Evolutionary conservation across 1,140 invertebrate species (phyloP).

Genomic region (Nixonia krombeini): DNA sequence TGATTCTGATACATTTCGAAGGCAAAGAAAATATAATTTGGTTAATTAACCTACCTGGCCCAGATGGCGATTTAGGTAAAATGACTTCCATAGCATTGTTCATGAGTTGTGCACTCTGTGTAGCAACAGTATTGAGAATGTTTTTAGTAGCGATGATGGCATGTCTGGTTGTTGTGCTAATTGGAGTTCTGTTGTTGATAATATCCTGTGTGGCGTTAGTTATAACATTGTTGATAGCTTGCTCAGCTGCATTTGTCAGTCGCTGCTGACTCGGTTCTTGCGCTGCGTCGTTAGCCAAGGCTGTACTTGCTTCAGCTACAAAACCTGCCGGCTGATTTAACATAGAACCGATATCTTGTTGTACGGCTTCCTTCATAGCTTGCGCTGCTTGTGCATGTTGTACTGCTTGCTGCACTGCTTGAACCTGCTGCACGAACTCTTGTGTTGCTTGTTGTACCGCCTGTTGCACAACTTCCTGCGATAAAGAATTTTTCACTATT

Average conservation of each 20-base stretch:
- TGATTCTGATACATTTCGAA: too few relatives aligned
- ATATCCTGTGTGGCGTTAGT: slow-evolving; percentile 68
- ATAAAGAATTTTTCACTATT: slow-evolving; percentile 31
- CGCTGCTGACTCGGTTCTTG: slow-evolving; percentile 66
- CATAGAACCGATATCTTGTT: slow-evolving; percentile 68
- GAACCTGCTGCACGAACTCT: slow-evolving; percentile 73
- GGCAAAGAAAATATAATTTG: too few relatives aligned
- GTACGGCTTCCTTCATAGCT: slow-evolving; percentile 68
- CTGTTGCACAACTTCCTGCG: slow-evolving; percentile 74
- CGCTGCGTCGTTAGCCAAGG: slow-evolving; percentile 62
- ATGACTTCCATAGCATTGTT: slow-evolving; percentile 68
- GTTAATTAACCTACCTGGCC: slow-evolving; percentile 34
- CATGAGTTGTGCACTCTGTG: slow-evolving; percentile 68
- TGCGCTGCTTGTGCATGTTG: slow-evolving; percentile 71
- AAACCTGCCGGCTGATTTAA: slow-evolving; percentile 65
- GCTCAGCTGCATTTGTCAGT: slow-evolving; percentile 65
- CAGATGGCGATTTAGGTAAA: slow-evolving; percentile 63
- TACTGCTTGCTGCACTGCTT: slow-evolving; percentile 76
- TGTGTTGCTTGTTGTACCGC: slow-evolving; percentile 75
- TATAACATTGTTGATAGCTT: slow-evolving; percentile 67
- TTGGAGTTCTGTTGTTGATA: slow-evolving; percentile 67
- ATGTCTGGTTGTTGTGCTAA: slow-evolving; percentile 66
- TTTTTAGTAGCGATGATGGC: slow-evolving; percentile 70
- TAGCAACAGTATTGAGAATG: slow-evolving; percentile 67
- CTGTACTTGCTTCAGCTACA: slow-evolving; percentile 67